Conservation (phyloP, 2,113 vertebrate species). For the Narcine bancroftii region DNA sequence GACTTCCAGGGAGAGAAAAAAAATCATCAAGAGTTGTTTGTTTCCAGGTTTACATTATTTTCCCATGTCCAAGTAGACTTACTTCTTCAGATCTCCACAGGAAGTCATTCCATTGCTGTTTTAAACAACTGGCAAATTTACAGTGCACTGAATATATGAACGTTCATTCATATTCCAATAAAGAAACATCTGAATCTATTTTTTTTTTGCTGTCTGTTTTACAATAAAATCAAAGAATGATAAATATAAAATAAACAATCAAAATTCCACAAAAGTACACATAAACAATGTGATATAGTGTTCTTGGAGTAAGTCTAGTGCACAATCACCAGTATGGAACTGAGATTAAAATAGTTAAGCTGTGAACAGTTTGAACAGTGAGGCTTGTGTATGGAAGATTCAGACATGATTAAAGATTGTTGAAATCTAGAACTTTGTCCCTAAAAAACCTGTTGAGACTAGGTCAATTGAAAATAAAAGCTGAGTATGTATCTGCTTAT, state of each 20-base stretch:
- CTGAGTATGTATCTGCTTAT: background rate
- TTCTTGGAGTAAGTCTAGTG: background rate
- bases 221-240: background rate
- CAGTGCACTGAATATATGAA: background rate
- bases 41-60: background rate
- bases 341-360: background rate
- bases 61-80: background rate
- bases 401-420: background rate
- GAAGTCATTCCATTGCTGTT: background rate
- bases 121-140: background rate
- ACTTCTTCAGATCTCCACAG: background rate
- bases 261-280: background rate
- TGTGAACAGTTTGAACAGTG: background rate
- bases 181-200: background rate
- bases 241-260: slow-evolving; percentile 13
- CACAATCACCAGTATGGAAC: too few relatives aligned
- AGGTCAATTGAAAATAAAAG: background rate
- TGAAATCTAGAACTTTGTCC: background rate
- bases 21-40: background rate
- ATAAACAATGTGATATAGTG: background rate
- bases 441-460: background rate
- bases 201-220: too few relatives aligned
- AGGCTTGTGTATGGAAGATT: background rate
- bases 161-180: background rate
- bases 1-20: background rate